Percentiles rank a stretch among this genome's conserved stretches.
phyloP scores from a whole-genome alignment of 2,888 invertebrate species.

The Acleris sparsana region DNA sequence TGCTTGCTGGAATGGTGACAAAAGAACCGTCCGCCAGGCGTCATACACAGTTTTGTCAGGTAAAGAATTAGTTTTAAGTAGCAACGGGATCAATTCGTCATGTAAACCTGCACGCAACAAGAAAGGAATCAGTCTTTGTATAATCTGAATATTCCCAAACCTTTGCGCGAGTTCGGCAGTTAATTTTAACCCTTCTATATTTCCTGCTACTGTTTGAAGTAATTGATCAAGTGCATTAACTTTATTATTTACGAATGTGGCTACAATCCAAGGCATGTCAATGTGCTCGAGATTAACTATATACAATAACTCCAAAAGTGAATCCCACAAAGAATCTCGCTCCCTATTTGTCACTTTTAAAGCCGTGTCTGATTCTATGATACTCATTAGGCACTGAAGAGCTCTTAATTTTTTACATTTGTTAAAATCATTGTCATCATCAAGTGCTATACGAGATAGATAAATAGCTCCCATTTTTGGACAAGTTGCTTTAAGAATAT shows the following conservation, averaged over 20 bases:
- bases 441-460: slow-evolving; percentile 76
- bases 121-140: slow-evolving; percentile 60
- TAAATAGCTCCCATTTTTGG: slow-evolving; percentile 81
- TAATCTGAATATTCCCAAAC: slow-evolving; percentile 61
- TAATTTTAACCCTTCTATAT: slow-evolving; percentile 64
- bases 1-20: slow-evolving; percentile 74
- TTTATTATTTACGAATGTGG: slow-evolving; percentile 74
- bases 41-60: slow-evolving; percentile 64
- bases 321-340: slow-evolving; percentile 70
- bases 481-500: slow-evolving; percentile 78
- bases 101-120: slow-evolving; percentile 61
- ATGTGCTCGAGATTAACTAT: slow-evolving; percentile 70
- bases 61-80: slow-evolving; percentile 62
- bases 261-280: slow-evolving; percentile 77
- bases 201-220: slow-evolving; percentile 61
- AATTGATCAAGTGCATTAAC: slow-evolving; percentile 68
- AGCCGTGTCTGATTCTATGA: slow-evolving; percentile 73
- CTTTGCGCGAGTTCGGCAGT: slow-evolving; percentile 63
- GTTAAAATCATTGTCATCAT: slow-evolving; percentile 74
- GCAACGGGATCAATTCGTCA: slow-evolving; percentile 71
- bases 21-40: slow-evolving; percentile 73
- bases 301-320: slow-evolving; percentile 71
- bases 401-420: slow-evolving; percentile 77
- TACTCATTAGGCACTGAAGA: slow-evolving; percentile 76
- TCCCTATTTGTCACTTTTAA: slow-evolving; percentile 73